These are phyloP conservation scores for Sparus aurata DNA, from an alignment of 2,797 vertebrate species.

Conservation along the genomic window DNA sequence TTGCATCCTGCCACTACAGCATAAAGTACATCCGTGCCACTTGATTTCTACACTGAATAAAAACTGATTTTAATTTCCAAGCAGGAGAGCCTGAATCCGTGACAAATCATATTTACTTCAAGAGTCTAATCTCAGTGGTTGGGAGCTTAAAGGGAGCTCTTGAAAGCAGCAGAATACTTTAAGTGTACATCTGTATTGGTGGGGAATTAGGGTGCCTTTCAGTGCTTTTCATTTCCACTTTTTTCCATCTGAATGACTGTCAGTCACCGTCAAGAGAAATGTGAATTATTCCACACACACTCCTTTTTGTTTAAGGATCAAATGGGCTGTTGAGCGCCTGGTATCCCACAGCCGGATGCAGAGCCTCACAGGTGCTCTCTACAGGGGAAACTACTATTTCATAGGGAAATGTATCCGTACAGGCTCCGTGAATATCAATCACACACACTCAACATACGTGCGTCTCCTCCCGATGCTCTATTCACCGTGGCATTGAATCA, in stretches of 20 bases:
- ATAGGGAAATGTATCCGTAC: conserved; percentile 65
- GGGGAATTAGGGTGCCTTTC: conserved; percentile 23
- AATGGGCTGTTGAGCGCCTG: conserved; percentile 35
- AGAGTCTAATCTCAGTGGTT: conserved; percentile 28
- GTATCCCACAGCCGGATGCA: conserved; percentile 34
- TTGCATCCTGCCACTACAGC: conserved; percentile 11
- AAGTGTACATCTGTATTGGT: conserved; percentile 14
- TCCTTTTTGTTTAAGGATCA: conserved; percentile 33
- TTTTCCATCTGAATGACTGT: conserved; percentile 22
- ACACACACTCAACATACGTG: conserved; percentile 41
- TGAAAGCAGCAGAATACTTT: conserved; percentile 25
- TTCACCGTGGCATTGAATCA: conserved; percentile 72
- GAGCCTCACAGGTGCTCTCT: conserved; percentile 61
- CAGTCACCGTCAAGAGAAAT: conserved; percentile 27
- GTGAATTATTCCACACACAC: conserved; percentile 9
- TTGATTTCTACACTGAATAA: conserved; percentile 17
- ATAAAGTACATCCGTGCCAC: conserved; percentile 1
- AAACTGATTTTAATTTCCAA: conserved; percentile 28
- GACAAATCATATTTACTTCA: conserved; percentile 35
- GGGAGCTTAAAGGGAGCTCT: conserved; percentile 25
- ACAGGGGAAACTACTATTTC: conserved; percentile 64
- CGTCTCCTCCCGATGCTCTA: conserved; percentile 58
- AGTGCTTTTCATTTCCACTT: conserved; percentile 27
- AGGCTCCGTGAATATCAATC: conserved; percentile 71
- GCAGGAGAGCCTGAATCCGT: conserved; percentile 7